Evolutionary conservation across 1,140 invertebrate species (phyloP).

Genomic region (Tribolium madens): DNA sequence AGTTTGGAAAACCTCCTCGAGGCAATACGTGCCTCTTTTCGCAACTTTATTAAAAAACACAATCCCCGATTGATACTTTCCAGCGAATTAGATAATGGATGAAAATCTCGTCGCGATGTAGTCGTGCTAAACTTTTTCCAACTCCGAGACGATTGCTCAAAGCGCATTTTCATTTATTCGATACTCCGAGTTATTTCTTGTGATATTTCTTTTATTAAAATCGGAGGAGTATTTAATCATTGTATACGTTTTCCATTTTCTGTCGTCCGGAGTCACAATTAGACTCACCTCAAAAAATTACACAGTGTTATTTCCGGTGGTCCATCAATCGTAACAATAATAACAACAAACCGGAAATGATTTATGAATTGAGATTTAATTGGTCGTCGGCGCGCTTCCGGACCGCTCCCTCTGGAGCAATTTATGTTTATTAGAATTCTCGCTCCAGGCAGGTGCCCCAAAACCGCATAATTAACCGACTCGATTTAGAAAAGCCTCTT

Average conservation of each 20-base stretch:
- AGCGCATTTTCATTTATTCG: slow-evolving; percentile 15
- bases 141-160: no score
- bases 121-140: slow-evolving; percentile 1
- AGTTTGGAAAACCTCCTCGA: background rate
- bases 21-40: background rate
- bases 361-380: slow-evolving; percentile 30
- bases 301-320: background rate
- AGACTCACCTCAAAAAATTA: background rate
- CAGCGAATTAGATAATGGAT: background rate
- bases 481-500: slow-evolving; percentile 36
- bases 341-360: slow-evolving; percentile 22
- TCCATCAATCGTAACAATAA: slow-evolving; percentile 14
- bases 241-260: background rate
- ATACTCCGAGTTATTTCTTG: background rate
- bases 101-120: background rate
- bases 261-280: background rate
- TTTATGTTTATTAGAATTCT: slow-evolving; percentile 37
- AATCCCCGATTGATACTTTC: background rate
- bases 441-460: slow-evolving; percentile 17
- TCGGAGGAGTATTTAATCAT: slow-evolving; percentile 15
- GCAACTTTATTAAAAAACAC: background rate
- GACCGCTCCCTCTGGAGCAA: background rate
- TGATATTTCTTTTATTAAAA: slow-evolving; percentile 29
- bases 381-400: slow-evolving; percentile 34
- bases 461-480: slow-evolving; percentile 34